Base-by-base conservation (phyloP, 2,113 vertebrate species). In the Dicaeum eximium region DNA sequence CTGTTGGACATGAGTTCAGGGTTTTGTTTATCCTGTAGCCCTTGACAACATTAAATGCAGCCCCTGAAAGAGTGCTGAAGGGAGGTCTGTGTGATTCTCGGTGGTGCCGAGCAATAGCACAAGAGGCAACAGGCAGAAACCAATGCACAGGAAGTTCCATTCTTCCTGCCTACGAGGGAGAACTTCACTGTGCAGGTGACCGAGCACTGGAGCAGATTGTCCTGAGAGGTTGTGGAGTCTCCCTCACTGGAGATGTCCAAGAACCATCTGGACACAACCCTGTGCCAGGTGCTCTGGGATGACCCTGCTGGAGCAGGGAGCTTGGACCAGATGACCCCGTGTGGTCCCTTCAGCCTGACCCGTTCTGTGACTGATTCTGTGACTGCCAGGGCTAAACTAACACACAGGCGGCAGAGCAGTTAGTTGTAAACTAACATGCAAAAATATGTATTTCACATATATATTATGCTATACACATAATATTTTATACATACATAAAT, bases 381-480 rank as follows among this genome's bases (percentile, higher is more conserved):
- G 40, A 27, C 53, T 12, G 27, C 40, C 17, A 8, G 13, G 42
- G 50, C 42, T 44, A 69, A 72, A 13, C 44, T 27, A 45, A 11
- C 31, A n/a, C 31, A 23, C 5, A 24, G 8, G 14, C 15, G 0
- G 1, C 48, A 25, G 6, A 57, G 30, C 4, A 2, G n/a, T n/a
- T n/a, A 61, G 15, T 56, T 12, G 28, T 2, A 3, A 28, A n/a
- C n/a, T n/a, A n/a, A n/a, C n/a, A n/a, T n/a, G n/a, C n/a, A n/a
- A 67, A 67, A n/a, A 18, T 3, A 47, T 10, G 4, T 24, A 66
- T 38, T 73, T 50, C 13, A 20, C 16, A 24, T 4, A 44, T 3
- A 33, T 15, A 31, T 37, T 31, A 31, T 3, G 25, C 14, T 24
- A 23, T 1, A 15, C 22, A 31, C 3, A 7, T 5, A 42, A 22